Evolutionary conservation across 2,797 vertebrate genomes (phyloP).

Genomic region (Paratrypauchen microcephalus): DNA sequence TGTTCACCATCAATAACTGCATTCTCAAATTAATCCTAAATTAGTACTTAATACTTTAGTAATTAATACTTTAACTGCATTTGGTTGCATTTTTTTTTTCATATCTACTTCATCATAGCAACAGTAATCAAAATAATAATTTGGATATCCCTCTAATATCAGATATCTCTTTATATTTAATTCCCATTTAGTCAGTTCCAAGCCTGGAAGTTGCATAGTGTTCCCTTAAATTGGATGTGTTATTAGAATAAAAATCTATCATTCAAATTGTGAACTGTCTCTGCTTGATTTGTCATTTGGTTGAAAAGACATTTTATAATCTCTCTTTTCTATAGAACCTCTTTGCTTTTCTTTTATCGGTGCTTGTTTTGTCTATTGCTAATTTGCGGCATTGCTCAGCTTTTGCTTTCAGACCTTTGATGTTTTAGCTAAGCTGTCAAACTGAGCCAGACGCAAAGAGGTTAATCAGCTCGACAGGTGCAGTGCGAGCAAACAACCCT

Average conservation of each 20-base stretch:
- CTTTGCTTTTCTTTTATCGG: background rate
- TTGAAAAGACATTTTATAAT: background rate
- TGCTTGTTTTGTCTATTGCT: background rate
- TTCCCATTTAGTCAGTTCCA: background rate
- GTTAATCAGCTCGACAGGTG: background rate
- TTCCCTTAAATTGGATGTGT: background rate
- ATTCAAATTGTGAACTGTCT: background rate
- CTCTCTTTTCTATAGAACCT: too few relatives aligned
- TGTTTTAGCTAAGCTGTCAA: background rate
- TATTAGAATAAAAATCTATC: too few relatives aligned
- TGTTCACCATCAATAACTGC: background rate
- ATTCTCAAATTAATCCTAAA: too few relatives aligned
- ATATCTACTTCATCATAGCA: too few relatives aligned
- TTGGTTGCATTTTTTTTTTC: too few relatives aligned
- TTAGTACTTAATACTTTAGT: too few relatives aligned
- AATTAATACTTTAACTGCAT: too few relatives aligned
- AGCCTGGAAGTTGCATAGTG: background rate
- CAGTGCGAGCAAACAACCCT: background rate
- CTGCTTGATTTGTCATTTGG: too few relatives aligned
- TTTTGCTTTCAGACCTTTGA: background rate
- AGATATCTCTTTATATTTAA: background rate
- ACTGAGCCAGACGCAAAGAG: background rate
- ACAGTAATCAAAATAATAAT: too few relatives aligned
- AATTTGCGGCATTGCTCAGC: background rate
- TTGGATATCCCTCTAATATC: too few relatives aligned